Base-by-base conservation (phyloP, 2,888 invertebrate genomes). In the Mesoligia furuncula region DNA sequence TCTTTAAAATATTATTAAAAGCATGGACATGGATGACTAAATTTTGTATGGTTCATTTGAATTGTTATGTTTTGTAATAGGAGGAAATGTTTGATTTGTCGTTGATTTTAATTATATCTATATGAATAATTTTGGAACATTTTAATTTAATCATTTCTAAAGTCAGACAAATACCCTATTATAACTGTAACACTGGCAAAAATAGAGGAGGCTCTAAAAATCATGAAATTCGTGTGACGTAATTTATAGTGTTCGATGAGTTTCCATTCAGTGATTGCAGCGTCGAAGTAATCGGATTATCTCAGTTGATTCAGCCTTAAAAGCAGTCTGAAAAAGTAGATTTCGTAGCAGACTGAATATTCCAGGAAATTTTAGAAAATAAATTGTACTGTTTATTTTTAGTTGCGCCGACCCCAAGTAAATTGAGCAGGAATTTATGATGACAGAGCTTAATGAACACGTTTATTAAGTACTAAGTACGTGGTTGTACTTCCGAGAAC, bases 241-340 rank as follows among this genome's bases (percentile, higher is more conserved):
- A 65, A 39, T 65, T 39, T 65, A 39, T 65, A 5, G 17, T 24
- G 39, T 66, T 57, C 57, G 45, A 51, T 62, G 66, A 73, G 42
- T 77, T 61, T 31, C 31, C 31, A 31, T 67, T 73, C 61, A 54
- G 24, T n/a, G 54, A n/a, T 24, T 31, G 20, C 65, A 57, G 27
- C 15, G 36, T 57, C n/a, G 48, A 13, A 9, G 24, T 76, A 69
- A 76, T 73, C 59, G 45, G 67, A 73, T 77, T 72, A 45, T 39
- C n/a, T 24, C 61, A 62, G 54, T 80, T 80, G 48, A 48, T 48
- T 42, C 65, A 45, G 36, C n/a, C 9, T 24, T 5, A 51, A 54
- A n/a, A 31, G 20, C 31, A 2, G 24, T 24, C 48, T 24, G 15
- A 42, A 54, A 24, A 36, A 17, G 11, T 48, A 4, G 15, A 64